phyloP scores from a whole-genome alignment of 2,888 invertebrate genomes.

The Phragmatobia fuliginosa region DNA sequence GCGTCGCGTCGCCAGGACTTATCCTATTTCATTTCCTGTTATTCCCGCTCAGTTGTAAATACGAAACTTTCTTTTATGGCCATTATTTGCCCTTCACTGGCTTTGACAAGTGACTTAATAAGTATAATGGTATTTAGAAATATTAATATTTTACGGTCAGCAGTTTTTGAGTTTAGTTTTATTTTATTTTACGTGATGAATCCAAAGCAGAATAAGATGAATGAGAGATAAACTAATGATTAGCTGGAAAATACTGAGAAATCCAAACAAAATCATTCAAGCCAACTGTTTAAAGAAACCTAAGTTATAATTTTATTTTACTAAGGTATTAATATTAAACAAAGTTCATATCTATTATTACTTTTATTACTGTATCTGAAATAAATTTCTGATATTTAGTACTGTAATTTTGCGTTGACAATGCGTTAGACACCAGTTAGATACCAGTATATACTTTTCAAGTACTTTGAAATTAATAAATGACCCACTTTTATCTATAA shows the following conservation, averaged over 20 bases:
- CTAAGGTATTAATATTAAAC: too few relatives aligned
- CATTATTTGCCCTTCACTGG: constrained; percentile 18
- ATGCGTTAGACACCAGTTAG: background rate
- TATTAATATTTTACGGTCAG: background rate
- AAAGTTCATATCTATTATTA: too few relatives aligned
- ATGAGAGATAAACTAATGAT: too few relatives aligned
- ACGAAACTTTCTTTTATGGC: constrained; percentile 23
- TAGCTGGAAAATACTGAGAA: too few relatives aligned
- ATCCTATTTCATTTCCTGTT: constrained; percentile 44
- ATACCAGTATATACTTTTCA: too few relatives aligned
- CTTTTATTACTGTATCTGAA: background rate
- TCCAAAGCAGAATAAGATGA: too few relatives aligned
- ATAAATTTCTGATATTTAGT: background rate
- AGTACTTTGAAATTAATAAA: background rate
- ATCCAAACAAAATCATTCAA: too few relatives aligned
- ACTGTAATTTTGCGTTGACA: background rate
- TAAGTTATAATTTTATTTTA: too few relatives aligned
- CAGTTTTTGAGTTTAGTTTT: background rate
- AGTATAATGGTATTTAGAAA: background rate
- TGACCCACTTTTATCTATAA: constrained; percentile 3
- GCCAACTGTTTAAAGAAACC: too few relatives aligned
- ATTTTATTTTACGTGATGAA: background rate
- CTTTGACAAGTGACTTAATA: background rate
- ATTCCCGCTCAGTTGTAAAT: constrained; percentile 35
- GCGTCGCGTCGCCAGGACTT: constrained; percentile 26